These are phyloP conservation scores for Asbolus verrucosus DNA, from an alignment of 1,140 invertebrate genomes.

Conservation along the genomic window DNA sequence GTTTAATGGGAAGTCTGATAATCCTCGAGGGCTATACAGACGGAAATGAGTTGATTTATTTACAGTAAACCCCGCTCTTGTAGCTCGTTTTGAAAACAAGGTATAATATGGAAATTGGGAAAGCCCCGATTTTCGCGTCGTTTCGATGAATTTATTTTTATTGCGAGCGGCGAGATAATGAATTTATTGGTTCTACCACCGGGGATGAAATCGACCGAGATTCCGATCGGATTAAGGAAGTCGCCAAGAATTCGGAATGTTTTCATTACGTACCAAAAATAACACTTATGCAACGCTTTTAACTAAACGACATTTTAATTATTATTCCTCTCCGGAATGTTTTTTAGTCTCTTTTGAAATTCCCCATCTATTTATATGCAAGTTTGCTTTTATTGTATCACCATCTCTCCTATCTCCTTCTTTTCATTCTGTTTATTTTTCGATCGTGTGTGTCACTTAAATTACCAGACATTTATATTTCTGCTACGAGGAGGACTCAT, in stretches of 20 bases:
- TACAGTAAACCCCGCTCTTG: constrained; percentile 18
- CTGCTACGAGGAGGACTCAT: no score
- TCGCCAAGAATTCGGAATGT: no score
- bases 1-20: constrained; percentile 43
- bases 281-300: constrained; percentile 38
- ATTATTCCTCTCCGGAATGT: constrained; percentile 18
- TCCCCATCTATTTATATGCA: constrained; percentile 11
- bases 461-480: constrained; percentile 14
- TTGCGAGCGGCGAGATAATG: constrained; percentile 5
- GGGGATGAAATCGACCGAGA: no score
- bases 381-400: constrained; percentile 36
- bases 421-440: constrained; percentile 14
- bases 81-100: constrained; percentile 32
- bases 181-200: constrained; percentile 29
- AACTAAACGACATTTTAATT: constrained; percentile 28
- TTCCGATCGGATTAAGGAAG: no score
- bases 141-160: constrained; percentile 15
- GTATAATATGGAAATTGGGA: constrained; percentile 35
- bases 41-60: constrained; percentile 49
- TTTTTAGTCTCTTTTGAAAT: constrained; percentile 32
- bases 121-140: no score
- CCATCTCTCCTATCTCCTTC: no score
- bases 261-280: no score
- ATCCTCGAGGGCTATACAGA: constrained; percentile 43
- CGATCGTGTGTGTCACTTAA: constrained; percentile 25